Evolutionary conservation across 2,888 invertebrate genomes (phyloP), one percentile per base, ranked within the genome.

Genomic region (Coenonympha glycerion): DNA sequence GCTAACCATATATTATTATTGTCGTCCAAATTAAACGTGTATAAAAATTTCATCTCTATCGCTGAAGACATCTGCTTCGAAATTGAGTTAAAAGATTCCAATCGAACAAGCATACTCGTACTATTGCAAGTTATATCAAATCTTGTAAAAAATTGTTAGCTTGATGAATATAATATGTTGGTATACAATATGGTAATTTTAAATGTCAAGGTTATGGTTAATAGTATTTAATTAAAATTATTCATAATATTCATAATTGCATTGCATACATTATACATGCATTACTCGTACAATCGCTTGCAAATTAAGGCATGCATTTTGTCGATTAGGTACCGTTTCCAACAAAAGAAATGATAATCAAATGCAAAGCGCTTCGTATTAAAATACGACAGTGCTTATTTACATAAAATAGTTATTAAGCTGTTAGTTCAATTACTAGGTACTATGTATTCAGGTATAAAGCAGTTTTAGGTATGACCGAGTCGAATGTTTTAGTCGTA

Each of bases 331-430:
- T n/a, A 52, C 36, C 16, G 41, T n/a, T 36, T 36, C 34, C 49
- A 44, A 44, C 37, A 37, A 49, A 49, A 22, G 30, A 45, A 37
- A 37, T 15, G 8, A 21, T 49, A 31, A 44, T 31, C 37, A 18
- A 37, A 47, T 37, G 46, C 28, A 40, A 19, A 30, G 16, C 36
- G 41, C 36, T 42, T 24, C n/a, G 47, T 48, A 24, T 33, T 24
- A 33, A 33, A 34, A 45, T 28, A 18, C 41, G 26, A 49, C 21
- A 24, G 11, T n/a, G 13, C 31, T 22, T 33, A 45, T 49, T 47
- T 47, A 28, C 39, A 53, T 53, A 45, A 53, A 49, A 49, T 28
- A 48, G 16, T 49, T 21, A 40, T 45, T 41, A 49, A 8, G 30
- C 15, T 30, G 24, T 39, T 15, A 26, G 30, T 31, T 26, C 22